Percentiles rank a stretch among this genome's conserved stretches.
phyloP scores from a whole-genome alignment of 2,113 vertebrate genomes.

The Eublepharis macularius region DNA sequence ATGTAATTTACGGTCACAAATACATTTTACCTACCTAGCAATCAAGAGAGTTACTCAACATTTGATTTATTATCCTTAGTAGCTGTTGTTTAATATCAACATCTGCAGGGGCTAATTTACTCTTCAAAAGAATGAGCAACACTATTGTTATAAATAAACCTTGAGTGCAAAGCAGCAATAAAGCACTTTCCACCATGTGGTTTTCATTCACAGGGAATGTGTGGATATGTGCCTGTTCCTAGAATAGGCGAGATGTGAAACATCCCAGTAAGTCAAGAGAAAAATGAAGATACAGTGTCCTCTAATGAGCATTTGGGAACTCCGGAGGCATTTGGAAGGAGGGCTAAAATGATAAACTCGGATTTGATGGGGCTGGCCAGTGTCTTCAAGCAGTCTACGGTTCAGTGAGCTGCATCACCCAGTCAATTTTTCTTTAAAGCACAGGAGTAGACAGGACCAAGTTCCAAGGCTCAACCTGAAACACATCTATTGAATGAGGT shows the following conservation, averaged over 20 bases:
- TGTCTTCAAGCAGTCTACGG: background rate
- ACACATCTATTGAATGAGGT: background rate
- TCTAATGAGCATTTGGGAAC: constrained; percentile 21
- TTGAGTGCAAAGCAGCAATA: background rate
- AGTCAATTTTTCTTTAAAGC: constrained; percentile 13
- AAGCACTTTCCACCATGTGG: background rate
- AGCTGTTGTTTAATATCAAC: constrained; percentile 29
- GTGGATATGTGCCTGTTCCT: background rate
- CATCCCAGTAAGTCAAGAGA: background rate
- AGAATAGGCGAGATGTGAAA: constrained; percentile 5
- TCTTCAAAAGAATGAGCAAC: constrained; percentile 31
- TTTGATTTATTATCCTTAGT: constrained; percentile 24
- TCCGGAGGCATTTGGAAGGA: constrained; percentile 9
- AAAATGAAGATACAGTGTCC: constrained; percentile 34
- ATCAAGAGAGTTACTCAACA: constrained; percentile 25
- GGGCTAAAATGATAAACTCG: constrained; percentile 28
- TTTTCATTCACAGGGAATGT: constrained; percentile 31
- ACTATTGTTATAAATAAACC: constrained; percentile 25
- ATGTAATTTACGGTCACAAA: constrained; percentile 11
- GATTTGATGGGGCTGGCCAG: background rate
- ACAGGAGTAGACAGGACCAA: background rate
- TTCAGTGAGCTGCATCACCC: background rate
- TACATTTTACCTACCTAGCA: constrained; percentile 28
- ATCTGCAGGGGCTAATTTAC: constrained; percentile 26
- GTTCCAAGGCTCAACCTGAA: background rate